Evolutionary conservation across 2,888 invertebrate species (phyloP), one percentile per base, ranked within the genome.

Genomic region (Mesorhabditis belari): DNA sequence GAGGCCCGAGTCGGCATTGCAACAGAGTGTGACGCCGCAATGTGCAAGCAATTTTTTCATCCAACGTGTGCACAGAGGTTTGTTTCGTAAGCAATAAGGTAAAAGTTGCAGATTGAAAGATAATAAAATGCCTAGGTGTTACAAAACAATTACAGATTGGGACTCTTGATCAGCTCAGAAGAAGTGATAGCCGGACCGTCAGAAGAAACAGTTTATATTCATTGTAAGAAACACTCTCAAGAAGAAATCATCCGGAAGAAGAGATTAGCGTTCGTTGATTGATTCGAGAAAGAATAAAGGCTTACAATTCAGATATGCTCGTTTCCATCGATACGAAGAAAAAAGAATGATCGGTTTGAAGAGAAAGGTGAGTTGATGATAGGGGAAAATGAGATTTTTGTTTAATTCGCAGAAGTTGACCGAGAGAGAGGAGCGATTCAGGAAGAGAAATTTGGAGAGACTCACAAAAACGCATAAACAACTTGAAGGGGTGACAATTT

Each of bases 1-100:
- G 89, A 89, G 77, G 88, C 92, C 6, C 86, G 92, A 27, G 92
- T 93, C 0, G 98, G 98, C 2, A 91, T 99, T 17, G 91, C 92
- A 81, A 91, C 96, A 59, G 90, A 90, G 65, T 98, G 98, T 83
- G 98, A 99, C 84, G 96, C 96, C 9, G 98, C 96, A 26, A 89
- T 98, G 87, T 98, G 98, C 85, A 88, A 92, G 80, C 91, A 90
- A 0, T 92, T 90, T 84, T 95, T 96, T 82, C 98, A 98, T 82
- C 94, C 94, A 49, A 95, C 95, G 12, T 98, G 96, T 69, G 81
- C 81, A 35, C 80, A 81, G 57, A 73, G 66, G 74, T 77, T 29
- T 5, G 9, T 58, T 23, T 58, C 9, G 3, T 61, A 56, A 61
- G 21, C 9, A 12, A 58, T 12, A 17, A 23, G 21, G n/a, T 24